These are phyloP conservation scores for Diogma glabrata DNA, from an alignment of 2,888 invertebrate species.

Conservation along the genomic window DNA sequence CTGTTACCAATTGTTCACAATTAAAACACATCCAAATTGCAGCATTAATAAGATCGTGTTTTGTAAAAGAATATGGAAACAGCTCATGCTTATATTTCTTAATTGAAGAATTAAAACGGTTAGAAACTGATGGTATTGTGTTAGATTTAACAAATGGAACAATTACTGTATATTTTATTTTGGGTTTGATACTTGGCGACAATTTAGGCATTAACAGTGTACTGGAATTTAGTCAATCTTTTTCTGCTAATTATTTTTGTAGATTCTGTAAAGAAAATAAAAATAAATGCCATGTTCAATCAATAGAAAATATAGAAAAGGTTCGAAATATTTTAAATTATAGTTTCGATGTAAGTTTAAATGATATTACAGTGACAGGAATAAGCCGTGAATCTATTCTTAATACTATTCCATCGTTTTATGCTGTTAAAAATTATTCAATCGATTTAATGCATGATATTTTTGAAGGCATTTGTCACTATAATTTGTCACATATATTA, in stretches of 20 bases:
- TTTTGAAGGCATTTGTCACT: slow-evolving; percentile 1
- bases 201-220: not conserved
- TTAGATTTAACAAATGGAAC: not conserved
- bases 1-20: not conserved
- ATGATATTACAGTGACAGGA: not conserved
- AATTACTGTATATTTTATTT: not conserved
- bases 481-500: not conserved
- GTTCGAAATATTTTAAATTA: not conserved
- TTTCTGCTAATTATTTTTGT: not conserved
- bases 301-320: not conserved
- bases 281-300: not conserved
- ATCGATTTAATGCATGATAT: slow-evolving; percentile 5
- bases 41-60: slow-evolving; percentile 1
- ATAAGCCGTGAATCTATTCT: not conserved
- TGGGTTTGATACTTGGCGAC: not conserved
- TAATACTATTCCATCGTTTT: not conserved
- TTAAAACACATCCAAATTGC: slow-evolving; percentile 1
- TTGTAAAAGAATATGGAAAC: not conserved
- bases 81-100: not conserved
- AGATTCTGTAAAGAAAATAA: not conserved
- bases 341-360: not conserved
- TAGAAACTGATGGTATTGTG: not conserved
- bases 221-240: slow-evolving; percentile 2
- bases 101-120: not conserved
- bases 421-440: not conserved